A percentile compares a stretch with the other conserved stretches of the same genome.
Conservation (phyloP, 1,140 invertebrate species). For the Manduca sexta region DNA sequence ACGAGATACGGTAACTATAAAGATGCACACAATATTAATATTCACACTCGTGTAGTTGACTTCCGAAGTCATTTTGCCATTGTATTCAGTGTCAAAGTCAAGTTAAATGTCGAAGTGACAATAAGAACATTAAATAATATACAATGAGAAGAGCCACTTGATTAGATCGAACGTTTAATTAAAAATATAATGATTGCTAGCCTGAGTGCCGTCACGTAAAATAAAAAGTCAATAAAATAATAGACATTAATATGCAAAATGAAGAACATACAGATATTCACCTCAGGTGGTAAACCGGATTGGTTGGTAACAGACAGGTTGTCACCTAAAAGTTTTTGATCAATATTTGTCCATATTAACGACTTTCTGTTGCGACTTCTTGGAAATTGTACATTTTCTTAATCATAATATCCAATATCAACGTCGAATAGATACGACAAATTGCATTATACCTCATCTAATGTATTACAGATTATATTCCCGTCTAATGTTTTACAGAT, state of each 20-base stretch:
- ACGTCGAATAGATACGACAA: no score
- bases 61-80: constrained; percentile 1
- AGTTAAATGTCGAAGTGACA: not conserved
- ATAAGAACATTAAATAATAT: not conserved
- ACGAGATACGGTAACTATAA: not conserved
- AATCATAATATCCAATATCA: no score
- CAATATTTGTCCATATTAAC: constrained; percentile 26
- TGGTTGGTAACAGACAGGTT: constrained; percentile 57
- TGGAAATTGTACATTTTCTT: constrained; percentile 9
- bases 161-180: constrained; percentile 15
- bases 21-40: not conserved
- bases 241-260: constrained; percentile 64
- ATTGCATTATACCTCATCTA: no score
- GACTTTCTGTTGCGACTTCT: constrained; percentile 16
- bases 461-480: no score
- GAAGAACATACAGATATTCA: constrained; percentile 41
- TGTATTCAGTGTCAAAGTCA: not conserved
- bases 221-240: constrained; percentile 46
- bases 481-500: no score
- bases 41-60: not conserved
- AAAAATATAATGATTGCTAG: constrained; percentile 17
- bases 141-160: not conserved
- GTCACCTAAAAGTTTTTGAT: constrained; percentile 41
- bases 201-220: constrained; percentile 14
- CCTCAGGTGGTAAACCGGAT: constrained; percentile 66